These are phyloP conservation scores for Myoxocephalus aenaeus DNA, from an alignment of 2,797 vertebrate genomes.

Conservation along the genomic window DNA sequence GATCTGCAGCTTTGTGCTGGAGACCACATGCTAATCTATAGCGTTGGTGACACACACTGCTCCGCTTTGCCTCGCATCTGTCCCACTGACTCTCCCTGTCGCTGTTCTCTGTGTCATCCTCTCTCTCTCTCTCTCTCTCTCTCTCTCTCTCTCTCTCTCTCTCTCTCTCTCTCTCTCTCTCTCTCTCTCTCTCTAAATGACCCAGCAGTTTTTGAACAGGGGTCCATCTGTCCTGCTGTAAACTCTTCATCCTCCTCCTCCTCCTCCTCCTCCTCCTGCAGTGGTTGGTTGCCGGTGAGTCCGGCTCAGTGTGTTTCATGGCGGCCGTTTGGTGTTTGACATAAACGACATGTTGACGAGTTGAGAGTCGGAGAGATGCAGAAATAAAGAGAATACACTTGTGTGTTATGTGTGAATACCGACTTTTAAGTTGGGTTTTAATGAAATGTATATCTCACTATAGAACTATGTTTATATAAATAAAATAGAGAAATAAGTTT, in stretches of 20 bases:
- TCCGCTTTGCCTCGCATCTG: slow-evolving; percentile 82
- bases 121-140: slow-evolving; percentile 48
- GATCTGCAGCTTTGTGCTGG: slow-evolving; percentile 88
- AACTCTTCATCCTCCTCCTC: slow-evolving; percentile 49
- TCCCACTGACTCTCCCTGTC: slow-evolving; percentile 68
- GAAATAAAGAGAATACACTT: neutral
- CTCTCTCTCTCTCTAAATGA: slow-evolving; percentile 64
- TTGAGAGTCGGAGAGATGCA: neutral
- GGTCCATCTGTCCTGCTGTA: slow-evolving; percentile 72
- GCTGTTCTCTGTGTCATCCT: slow-evolving; percentile 21
- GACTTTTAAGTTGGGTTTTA: neutral
- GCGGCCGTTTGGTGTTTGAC: slow-evolving; percentile 40
- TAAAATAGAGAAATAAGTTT: neutral
- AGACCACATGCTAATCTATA: slow-evolving; percentile 90
- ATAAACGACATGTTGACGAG: slow-evolving; percentile 12
- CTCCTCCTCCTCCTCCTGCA: slow-evolving; percentile 49
- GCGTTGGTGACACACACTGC: slow-evolving; percentile 85
- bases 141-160: slow-evolving; percentile 38
- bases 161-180: slow-evolving; percentile 24
- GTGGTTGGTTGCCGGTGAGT: slow-evolving; percentile 58
- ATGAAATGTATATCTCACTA: neutral
- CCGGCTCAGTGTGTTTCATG: slow-evolving; percentile 37
- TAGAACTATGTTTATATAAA: neutral
- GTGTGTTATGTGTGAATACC: neutral
- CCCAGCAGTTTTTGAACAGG: slow-evolving; percentile 73